Percentiles rank a stretch among this genome's conserved stretches.
phyloP scores from a whole-genome alignment of 1,140 invertebrate species.

The Bombus huntii region DNA sequence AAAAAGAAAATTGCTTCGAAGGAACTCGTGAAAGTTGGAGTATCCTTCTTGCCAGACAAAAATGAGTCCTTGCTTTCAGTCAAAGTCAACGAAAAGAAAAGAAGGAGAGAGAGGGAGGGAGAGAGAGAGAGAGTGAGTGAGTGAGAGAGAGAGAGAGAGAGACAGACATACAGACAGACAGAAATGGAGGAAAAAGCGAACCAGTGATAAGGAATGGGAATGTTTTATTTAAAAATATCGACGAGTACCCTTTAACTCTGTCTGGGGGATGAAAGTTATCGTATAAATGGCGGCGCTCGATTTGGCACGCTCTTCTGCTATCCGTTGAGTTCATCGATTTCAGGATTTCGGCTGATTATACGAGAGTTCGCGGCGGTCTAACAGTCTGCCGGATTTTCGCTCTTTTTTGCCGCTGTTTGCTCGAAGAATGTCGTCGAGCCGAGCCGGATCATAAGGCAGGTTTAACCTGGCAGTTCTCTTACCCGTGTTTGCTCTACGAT shows the following conservation, averaged over 20 bases:
- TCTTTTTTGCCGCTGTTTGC: conserved; percentile 56
- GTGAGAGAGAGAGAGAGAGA: accelerated
- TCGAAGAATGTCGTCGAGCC: conserved; percentile 49
- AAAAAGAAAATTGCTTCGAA: conserved; percentile 17
- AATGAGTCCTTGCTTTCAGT: conserved; percentile 6
- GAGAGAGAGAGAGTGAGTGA: too few relatives aligned
- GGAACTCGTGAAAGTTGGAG: not conserved
- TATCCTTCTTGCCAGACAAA: not conserved
- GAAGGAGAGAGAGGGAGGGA: accelerated
- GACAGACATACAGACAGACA: not conserved
- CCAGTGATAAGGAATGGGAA: not conserved
- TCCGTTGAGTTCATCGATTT: conserved; percentile 27
- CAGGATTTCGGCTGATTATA: conserved; percentile 27
- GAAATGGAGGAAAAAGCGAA: not conserved
- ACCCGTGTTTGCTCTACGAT: conserved; percentile 56
- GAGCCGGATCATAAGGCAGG: conserved; percentile 43
- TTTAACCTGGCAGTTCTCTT: conserved; percentile 54
- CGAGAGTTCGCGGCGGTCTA: not conserved
- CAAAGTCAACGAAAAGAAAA: not conserved
- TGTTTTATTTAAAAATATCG: not conserved
- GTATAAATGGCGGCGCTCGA: not conserved
- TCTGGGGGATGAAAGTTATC: not conserved
- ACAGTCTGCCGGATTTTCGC: conserved; percentile 47
- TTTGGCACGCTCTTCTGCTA: not conserved
- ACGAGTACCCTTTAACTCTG: not conserved